Percentiles rank a stretch among this genome's conserved stretches.
Conservation (phyloP, 2,888 invertebrate species). For the Isoperla grammatica region DNA sequence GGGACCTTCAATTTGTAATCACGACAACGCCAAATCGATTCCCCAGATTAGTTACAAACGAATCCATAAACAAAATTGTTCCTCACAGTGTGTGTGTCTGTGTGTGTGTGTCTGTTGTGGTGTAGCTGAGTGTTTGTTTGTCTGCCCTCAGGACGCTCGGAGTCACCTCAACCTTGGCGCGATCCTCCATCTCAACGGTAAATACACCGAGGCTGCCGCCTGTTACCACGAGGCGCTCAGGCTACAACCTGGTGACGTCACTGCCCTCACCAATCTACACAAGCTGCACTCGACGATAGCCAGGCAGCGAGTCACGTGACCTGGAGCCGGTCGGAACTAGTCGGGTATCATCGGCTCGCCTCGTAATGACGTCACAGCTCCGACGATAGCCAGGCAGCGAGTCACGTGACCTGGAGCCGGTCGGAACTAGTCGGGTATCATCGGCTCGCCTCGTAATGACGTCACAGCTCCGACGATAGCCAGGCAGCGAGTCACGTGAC, state of each 20-base stretch:
- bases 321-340: constrained; percentile 25
- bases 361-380: constrained; percentile 84
- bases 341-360: no score
- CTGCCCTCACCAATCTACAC: constrained; percentile 83
- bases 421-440: not conserved
- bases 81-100: no score
- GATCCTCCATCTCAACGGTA: constrained; percentile 88
- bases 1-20: no score
- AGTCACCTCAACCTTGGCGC: constrained; percentile 94
- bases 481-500: constrained; percentile 52
- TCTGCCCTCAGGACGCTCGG: constrained; percentile 68
- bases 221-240: constrained; percentile 81
- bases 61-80: no score
- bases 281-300: constrained; percentile 50
- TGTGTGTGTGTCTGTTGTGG: no score
- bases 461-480: constrained; percentile 59
- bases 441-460: no score
- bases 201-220: constrained; percentile 78
- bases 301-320: constrained; percentile 50
- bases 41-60: no score
- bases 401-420: constrained; percentile 44
- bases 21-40: no score
- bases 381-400: constrained; percentile 45
- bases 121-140: constrained; percentile 34
- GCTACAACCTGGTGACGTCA: constrained; percentile 81